phyloP scores from a whole-genome alignment of 1,140 invertebrate species.

The Achatina immaculata region DNA sequence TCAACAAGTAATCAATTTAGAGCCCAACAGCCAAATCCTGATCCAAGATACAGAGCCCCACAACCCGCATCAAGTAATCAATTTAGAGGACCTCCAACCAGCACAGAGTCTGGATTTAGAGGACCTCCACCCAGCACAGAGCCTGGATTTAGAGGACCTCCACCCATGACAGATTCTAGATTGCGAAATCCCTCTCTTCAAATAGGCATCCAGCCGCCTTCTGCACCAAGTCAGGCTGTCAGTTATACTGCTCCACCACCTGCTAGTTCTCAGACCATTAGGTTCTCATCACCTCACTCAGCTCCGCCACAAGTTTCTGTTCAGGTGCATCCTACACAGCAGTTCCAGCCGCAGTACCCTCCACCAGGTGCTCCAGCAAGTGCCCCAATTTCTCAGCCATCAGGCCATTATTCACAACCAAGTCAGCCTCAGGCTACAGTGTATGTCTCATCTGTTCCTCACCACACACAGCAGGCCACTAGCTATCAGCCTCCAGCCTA shows the following conservation, averaged over 20 bases:
- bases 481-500: background rate
- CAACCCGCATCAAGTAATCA: background rate
- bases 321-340: slow-evolving; percentile 9
- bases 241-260: background rate
- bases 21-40: background rate
- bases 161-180: slow-evolving; percentile 4
- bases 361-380: slow-evolving; percentile 4
- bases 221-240: background rate
- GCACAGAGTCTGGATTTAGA: background rate
- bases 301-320: background rate
- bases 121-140: background rate
- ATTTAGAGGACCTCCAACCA: background rate
- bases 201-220: background rate
- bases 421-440: background rate
- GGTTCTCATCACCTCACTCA: background rate
- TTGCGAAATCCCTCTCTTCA: background rate
- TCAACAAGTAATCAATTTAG: background rate
- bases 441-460: background rate
- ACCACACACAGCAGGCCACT: background rate
- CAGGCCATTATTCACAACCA: background rate
- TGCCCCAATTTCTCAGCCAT: background rate
- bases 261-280: background rate
- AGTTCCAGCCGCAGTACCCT: background rate
- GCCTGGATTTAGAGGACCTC: background rate
- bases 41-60: background rate